phyloP scores from a whole-genome alignment of 2,113 vertebrate genomes.

The Euleptes europaea region DNA sequence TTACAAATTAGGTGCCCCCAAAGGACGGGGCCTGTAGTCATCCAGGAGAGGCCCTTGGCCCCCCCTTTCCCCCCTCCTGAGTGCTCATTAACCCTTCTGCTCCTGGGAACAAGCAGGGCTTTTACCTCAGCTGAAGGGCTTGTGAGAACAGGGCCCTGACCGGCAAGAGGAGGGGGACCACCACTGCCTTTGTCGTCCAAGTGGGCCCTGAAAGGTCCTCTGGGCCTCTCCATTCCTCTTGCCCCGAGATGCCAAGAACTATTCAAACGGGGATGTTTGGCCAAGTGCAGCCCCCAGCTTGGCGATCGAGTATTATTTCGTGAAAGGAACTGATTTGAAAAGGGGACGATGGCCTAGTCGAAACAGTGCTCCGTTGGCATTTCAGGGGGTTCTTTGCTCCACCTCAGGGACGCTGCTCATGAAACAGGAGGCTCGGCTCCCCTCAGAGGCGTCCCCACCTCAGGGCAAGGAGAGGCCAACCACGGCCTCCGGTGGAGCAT shows the following conservation, averaged over 20 bases:
- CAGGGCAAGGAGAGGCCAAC: too few species aligned
- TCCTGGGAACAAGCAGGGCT: not conserved
- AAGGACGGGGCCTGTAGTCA: not conserved
- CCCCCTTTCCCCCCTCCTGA: not conserved
- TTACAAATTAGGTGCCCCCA: not conserved
- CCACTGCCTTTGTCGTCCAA: not conserved
- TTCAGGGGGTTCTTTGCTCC: not conserved
- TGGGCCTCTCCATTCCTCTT: not conserved
- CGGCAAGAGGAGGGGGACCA: not conserved
- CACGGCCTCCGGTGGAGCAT: too few species aligned
- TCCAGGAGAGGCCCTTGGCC: not conserved
- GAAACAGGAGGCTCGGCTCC: not conserved
- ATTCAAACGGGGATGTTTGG: not conserved
- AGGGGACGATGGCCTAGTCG: too few species aligned
- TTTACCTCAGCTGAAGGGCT: not conserved
- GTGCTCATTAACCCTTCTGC: not conserved
- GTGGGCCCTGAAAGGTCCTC: not conserved
- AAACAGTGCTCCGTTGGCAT: not conserved
- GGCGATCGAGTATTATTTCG: not conserved
- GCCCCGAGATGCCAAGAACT: not conserved
- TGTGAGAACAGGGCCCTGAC: not conserved
- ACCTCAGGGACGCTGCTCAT: not conserved
- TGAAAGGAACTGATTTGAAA: not conserved
- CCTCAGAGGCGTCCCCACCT: not conserved
- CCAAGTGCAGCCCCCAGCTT: not conserved